Evolutionary conservation across 1,140 invertebrate genomes (phyloP), one percentile per base, ranked within the genome.

Genomic region (Wiebesia pumilae): DNA sequence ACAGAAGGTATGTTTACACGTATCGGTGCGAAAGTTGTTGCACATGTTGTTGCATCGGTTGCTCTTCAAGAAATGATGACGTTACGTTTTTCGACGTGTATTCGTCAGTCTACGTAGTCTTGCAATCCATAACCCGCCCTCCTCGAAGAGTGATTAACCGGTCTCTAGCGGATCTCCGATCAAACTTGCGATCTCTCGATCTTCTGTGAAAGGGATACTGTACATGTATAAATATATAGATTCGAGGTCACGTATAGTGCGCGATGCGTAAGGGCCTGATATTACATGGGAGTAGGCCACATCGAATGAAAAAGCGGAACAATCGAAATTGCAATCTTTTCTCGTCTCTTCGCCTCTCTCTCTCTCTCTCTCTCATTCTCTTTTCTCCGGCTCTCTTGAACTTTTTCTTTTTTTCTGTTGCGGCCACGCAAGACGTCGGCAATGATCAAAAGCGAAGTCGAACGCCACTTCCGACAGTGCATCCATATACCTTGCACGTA

Each of bases 141-240:
- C 40, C 40, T 58, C 30, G 1, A 51, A 35, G 87, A 88, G 83
- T 88, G 89, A 89, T 89, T 88, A 89, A 89, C 88, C 85, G 87
- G 80, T 89, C 83, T 86, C 51, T 67, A 67, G 54, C 69, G 80
- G 84, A 75, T 78, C 82, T 24, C 14, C 86, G 88, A 90, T 89
- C 87, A 65, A 85, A 69, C 43, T 43, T 27, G 58, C 58, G 82
- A 87, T 88, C 82, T 80, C 30, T 65, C 10, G 30, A 81, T 81
- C 65, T 35, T 75, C n/a, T 7, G 67, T 35, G 24, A 54, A 38
- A 40, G 78, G 27, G 21, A 81, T 58, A 65, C 62, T 12, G 33
- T 12, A 24, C 0, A 9, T 30, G n/a, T 43, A 47, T 16, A 33
- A 24, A 10, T 12, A 33, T 71, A 65, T 81, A 81, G 7, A 67